A percentile compares a stretch with the other conserved stretches of the same genome.
phyloP scores from a whole-genome alignment of 1,140 invertebrate species.

The Chlorops oryzae region DNA sequence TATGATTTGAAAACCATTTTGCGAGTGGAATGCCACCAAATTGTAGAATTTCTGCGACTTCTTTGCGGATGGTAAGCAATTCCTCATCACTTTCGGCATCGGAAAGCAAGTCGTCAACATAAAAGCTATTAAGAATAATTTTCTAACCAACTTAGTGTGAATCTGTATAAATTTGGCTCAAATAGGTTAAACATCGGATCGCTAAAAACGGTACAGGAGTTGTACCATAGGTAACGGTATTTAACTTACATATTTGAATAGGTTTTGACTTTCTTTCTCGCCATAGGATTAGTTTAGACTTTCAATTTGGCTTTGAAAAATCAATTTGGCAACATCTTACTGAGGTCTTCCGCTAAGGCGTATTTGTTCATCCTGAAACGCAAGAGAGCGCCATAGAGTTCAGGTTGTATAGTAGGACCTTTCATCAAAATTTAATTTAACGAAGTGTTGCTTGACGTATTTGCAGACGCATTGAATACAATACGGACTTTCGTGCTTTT shows the following conservation, averaged over 20 bases:
- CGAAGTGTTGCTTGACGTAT: too few species aligned
- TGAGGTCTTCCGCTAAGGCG: conserved; percentile 29
- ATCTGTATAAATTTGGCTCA: not conserved
- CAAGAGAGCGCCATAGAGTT: too few species aligned
- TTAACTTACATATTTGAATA: conserved; percentile 25
- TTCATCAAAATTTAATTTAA: too few species aligned
- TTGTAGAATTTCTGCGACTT: too few species aligned
- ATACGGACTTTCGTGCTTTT: conserved; percentile 22
- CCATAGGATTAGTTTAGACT: conserved; percentile 42
- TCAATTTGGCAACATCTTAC: conserved; percentile 42
- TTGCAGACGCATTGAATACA: conserved; percentile 32
- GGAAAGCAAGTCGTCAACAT: too few species aligned
- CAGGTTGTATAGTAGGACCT: too few species aligned
- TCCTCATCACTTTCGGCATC: too few species aligned
- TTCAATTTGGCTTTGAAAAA: conserved; percentile 21
- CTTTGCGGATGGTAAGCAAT: too few species aligned
- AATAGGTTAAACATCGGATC: conserved; percentile 19
- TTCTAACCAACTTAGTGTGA: too few species aligned
- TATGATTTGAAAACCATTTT: too few species aligned
- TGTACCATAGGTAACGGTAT: conserved; percentile 46
- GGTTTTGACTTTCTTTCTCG: conserved; percentile 27
- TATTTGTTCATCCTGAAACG: too few species aligned
- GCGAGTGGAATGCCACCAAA: too few species aligned
- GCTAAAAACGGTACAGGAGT: conserved; percentile 31
- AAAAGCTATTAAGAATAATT: not conserved